A percentile compares a stretch with the other conserved stretches of the same genome.
Conservation (phyloP, 1,140 invertebrate species). For the Ladona fulva region DNA sequence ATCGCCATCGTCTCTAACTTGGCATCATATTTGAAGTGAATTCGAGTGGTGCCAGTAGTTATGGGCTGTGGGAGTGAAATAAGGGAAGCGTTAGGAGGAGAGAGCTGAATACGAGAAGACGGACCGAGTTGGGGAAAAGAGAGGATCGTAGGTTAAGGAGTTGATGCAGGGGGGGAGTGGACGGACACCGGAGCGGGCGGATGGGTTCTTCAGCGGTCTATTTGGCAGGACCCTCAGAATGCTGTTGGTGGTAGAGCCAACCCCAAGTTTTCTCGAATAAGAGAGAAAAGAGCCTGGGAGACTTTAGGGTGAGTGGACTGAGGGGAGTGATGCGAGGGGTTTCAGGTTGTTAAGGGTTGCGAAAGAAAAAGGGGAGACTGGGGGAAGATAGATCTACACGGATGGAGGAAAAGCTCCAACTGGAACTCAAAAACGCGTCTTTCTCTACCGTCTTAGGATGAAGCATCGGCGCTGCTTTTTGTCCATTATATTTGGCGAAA, state of each 20-base stretch:
- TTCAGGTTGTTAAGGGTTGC: no score
- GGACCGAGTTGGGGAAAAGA: no score
- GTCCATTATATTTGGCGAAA: no score
- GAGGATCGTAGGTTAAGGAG: background rate
- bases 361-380: no score
- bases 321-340: background rate
- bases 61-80: background rate
- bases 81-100: background rate
- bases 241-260: background rate
- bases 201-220: slow-evolving; percentile 2
- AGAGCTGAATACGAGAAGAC: background rate
- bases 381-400: no score
- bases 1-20: no score
- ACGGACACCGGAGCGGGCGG: background rate
- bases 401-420: no score
- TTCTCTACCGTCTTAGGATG: no score
- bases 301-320: background rate
- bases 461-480: no score
- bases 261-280: background rate
- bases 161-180: background rate
- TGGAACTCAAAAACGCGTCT: no score
- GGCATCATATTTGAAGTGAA: no score
- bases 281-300: background rate
- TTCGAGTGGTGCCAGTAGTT: background rate
- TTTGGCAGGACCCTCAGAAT: background rate